A percentile compares a stretch with the other conserved stretches of the same genome.
Evolutionary conservation across 2,888 invertebrate species (phyloP).

Genomic region (Pterostichus madidus): DNA sequence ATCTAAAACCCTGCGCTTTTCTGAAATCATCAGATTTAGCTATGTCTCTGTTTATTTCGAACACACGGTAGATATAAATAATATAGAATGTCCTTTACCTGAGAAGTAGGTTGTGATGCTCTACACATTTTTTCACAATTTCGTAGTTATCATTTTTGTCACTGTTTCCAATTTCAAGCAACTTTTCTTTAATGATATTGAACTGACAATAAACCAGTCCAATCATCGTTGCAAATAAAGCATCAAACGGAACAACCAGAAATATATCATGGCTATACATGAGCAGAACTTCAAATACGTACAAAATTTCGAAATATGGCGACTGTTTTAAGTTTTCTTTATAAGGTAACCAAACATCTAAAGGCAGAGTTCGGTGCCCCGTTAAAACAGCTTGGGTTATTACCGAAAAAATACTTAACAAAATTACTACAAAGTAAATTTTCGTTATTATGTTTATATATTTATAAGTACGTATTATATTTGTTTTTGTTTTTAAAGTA

Average conservation of each 20-base stretch:
- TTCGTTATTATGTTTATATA: conserved; percentile 2
- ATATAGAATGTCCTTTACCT: background rate
- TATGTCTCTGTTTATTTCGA: too few relatives aligned
- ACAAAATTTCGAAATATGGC: conserved; percentile 34
- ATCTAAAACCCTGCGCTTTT: too few relatives aligned
- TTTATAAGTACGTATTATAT: conserved; percentile 7
- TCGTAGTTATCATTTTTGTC: background rate
- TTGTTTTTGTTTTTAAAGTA: background rate
- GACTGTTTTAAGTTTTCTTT: conserved; percentile 13
- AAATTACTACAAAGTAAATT: background rate
- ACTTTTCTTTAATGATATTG: conserved; percentile 28
- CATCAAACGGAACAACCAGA: conserved; percentile 1
- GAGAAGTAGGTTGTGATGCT: conserved; percentile 26
- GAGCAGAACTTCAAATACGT: conserved; percentile 4
- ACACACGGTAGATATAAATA: too few relatives aligned
- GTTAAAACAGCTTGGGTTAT: conserved; percentile 2
- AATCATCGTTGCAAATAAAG: conserved; percentile 33
- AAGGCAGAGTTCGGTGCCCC: background rate
- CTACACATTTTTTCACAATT: conserved; percentile 1
- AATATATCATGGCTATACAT: conserved; percentile 29
- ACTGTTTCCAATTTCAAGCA: background rate
- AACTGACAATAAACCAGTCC: conserved; percentile 34
- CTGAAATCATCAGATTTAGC: too few relatives aligned
- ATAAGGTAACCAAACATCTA: conserved; percentile 27
- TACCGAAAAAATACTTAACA: background rate